Percentiles rank a stretch among this genome's conserved stretches.
phyloP scores from a whole-genome alignment of 2,797 vertebrate genomes.

The Anabacerthia variegaticeps region DNA sequence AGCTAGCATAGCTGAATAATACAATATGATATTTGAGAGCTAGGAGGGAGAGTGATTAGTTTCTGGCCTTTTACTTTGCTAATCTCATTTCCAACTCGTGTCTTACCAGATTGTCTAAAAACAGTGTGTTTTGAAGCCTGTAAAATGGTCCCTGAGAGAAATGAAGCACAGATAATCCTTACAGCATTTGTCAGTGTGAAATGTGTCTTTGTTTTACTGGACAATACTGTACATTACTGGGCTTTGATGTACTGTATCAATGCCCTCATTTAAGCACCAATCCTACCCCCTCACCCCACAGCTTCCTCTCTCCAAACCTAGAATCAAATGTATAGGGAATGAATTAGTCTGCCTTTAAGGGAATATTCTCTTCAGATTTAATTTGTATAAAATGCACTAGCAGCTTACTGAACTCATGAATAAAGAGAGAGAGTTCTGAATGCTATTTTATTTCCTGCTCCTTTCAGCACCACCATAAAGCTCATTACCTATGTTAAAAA shows the following conservation, averaged over 20 bases:
- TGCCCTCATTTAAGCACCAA: background rate
- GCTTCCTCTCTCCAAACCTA: slow-evolving; percentile 8
- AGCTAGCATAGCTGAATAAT: slow-evolving; percentile 77
- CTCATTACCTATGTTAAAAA: slow-evolving; percentile 66
- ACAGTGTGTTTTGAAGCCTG: slow-evolving; percentile 56
- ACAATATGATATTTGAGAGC: slow-evolving; percentile 75
- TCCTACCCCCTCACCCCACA: fast-evolving
- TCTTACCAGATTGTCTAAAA: slow-evolving; percentile 69
- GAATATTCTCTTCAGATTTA: slow-evolving; percentile 67
- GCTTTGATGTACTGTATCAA: slow-evolving; percentile 53
- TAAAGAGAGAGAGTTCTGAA: slow-evolving; percentile 52
- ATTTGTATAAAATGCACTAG: slow-evolving; percentile 64
- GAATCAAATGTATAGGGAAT: slow-evolving; percentile 16
- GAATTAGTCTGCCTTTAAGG: slow-evolving; percentile 57
- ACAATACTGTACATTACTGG: slow-evolving; percentile 51
- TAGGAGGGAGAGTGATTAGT: slow-evolving; percentile 69
- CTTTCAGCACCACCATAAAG: slow-evolving; percentile 31
- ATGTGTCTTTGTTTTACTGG: slow-evolving; percentile 70
- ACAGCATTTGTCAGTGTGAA: slow-evolving; percentile 66
- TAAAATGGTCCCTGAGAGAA: slow-evolving; percentile 66
- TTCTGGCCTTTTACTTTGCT: slow-evolving; percentile 72
- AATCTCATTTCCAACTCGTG: slow-evolving; percentile 70
- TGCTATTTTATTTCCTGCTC: slow-evolving; percentile 38
- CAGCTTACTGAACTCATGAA: slow-evolving; percentile 69
- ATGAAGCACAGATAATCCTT: slow-evolving; percentile 59